Base-by-base conservation (phyloP, 2,888 invertebrate species). In the Lasioglossum morio region DNA sequence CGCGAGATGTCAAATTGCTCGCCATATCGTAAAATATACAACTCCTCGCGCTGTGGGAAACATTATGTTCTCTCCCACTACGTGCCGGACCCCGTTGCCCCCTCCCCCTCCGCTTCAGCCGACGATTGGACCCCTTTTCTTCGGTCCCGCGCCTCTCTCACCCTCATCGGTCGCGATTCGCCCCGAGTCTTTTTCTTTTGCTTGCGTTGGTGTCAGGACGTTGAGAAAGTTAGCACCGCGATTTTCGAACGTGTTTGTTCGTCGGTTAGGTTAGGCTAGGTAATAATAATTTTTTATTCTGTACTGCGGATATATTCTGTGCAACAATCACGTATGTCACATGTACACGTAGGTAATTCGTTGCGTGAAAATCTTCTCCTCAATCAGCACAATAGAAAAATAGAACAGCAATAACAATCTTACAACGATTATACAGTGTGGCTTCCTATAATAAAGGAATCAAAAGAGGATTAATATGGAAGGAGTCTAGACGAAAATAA, bases 1-100 rank as follows among this genome's bases (percentile, higher is more conserved):
- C 94, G 95, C 94, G 95, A 95, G 95, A 95, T 95, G 95, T 95
- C 95, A 95, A 95, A 95, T 95, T 95, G 95, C 95, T 95, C 94
- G 95, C 94, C 94, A 94, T 95, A 95, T 95, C 95, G 95, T 95
- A 95, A 95, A 95, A 95, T 95, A 95, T 95, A 95, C 94, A 94
- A 94, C 94, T 94, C 94, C 94, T 91, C 94, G 93, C 94, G 93
- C 95, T 94, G 95, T 95, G 94, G 94, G 95, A 95, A 95, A 94
- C 95, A 94, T 94, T 94, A 94, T 94, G 94, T 94, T 94, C 92
- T 90, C 92, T 87, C 88, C 87, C 84, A 75, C 82, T 79, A 72
- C 16, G 63, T 27, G 10, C 14, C 70, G 37, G 63, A 77, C 78
- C 77, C 79, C 72, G 40, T 76, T 77, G 82, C 76, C 82, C 72